These are phyloP conservation scores for Neodiprion virginianus DNA, from an alignment of 1,140 invertebrate genomes.

Conservation along the genomic window DNA sequence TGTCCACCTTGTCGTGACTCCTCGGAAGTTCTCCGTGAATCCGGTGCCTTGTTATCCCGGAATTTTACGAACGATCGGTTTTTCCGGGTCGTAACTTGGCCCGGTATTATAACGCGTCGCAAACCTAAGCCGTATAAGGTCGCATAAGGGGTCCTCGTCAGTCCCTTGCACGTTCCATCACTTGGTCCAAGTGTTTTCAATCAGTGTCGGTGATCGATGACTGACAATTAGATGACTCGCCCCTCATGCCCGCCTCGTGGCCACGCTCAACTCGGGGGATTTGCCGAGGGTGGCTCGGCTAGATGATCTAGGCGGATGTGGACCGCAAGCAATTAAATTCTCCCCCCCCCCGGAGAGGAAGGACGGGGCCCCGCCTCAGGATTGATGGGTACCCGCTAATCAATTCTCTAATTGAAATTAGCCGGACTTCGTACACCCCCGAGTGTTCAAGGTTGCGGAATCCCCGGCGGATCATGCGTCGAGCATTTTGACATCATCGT, in stretches of 20 bases:
- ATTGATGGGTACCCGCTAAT: slow-evolving; percentile 18
- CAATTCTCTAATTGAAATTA: slow-evolving; percentile 29
- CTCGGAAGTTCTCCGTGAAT: background rate
- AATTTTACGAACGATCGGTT: background rate
- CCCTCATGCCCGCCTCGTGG: slow-evolving; percentile 5
- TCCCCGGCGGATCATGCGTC: too few relatives aligned
- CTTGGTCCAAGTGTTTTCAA: slow-evolving; percentile 21
- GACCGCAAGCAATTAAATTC: slow-evolving; percentile 25
- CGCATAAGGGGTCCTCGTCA: background rate
- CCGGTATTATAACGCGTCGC: background rate
- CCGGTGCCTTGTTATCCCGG: background rate
- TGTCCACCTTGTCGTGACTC: background rate
- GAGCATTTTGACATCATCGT: too few relatives aligned
- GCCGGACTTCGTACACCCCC: background rate
- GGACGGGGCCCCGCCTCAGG: background rate
- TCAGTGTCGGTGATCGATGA: slow-evolving; percentile 24
- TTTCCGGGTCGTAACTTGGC: background rate
- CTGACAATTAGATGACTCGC: slow-evolving; percentile 21
- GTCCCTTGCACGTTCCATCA: background rate
- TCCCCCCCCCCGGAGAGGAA: background rate
- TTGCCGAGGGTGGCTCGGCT: background rate
- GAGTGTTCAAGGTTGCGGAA: too few relatives aligned
- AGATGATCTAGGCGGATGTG: background rate
- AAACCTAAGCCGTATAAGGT: background rate
- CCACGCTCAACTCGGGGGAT: slow-evolving; percentile 10